Base-by-base conservation (phyloP, 2,888 invertebrate genomes). In the Branchinecta sandiegonensis region DNA sequence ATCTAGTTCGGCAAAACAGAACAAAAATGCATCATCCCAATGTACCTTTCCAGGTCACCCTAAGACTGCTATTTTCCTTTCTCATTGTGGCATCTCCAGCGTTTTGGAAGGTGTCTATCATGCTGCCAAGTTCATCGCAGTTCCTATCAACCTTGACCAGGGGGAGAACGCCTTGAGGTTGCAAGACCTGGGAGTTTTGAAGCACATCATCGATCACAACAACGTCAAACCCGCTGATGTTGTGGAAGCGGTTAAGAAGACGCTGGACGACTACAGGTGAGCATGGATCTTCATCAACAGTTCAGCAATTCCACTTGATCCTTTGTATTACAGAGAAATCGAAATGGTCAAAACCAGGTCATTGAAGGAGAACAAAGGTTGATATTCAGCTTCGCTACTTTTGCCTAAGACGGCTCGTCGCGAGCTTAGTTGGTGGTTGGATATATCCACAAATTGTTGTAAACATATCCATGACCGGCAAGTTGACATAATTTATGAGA, bases 61-160 rank as follows among this genome's bases (percentile, higher is more conserved):
- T 2, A 56, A 56, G 63, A 56, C 63, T 17, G 63, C 63, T 10
- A n/a, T 56, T 8, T 56, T 56, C 63, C n/a, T 56, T 23, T 56
- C 63, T 23, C 63, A 56, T 23, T 56, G 63, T 56, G 63, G 63
- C 8, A 56, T 56, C 63, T 56, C 63, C 2, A 56, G 63, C 23
- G 23, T 23, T 17, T 56, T 56, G 23, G 63, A 56, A 23, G 63
- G 14, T 0, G 63, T 56, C 9, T 56, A 56, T 56, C 63, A 56
- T 56, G 63, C 63, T 17, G 63, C 63, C 63, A 56, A 56, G 12
- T n/a, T 56, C 23, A 56, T 56, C 10, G 63, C 63, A 56, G 23
- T 56, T 10, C 63, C 63, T 17, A 56, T 56, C 1, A 56, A 23
- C 9, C 23, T 56, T n/a, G 63, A 56, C 23, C 63, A 56, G 63